Evolutionary conservation across 2,888 invertebrate species (phyloP), one percentile per base, ranked within the genome.

Genomic region (Julus scandinavius): DNA sequence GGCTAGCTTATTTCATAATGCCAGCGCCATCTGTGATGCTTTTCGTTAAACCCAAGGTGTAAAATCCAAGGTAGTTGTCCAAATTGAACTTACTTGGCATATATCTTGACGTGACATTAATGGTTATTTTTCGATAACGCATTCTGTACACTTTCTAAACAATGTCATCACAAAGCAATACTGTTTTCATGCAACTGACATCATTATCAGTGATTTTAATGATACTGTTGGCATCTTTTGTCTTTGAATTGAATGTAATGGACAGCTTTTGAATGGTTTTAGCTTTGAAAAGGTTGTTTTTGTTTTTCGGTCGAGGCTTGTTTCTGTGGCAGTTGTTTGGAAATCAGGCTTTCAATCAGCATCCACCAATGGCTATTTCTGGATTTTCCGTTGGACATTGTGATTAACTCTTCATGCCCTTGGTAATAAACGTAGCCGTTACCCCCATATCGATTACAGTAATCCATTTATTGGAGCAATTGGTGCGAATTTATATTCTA

Each of bases 401-500:
- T 80, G 80, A 80, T 80, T 80, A 80, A 80, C 80, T 80, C 38
- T 80, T 80, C 38, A 80, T 80, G 80, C 80, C 80, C 80, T 80
- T 5, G 80, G 80, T 80, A 80, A 80, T 80, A 80, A 80, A 80
- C 13, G 13, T 29, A 11, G 80, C 80, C 80, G 38, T 40, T 80
- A 38, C 38, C 80, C 80, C 80, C 29, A 80, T 80, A 80, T 80
- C 80, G 80, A 80, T 80, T 80, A 80, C 80, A 80, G 80, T 80
- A 80, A 80, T 80, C 80, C 80, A 80, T 80, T 80, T 80, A 80
- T 80, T 38, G 80, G 80, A 7, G 80, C 80, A 80, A 80, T 80
- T 80, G 29, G 29, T 29, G 38, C 38, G 80, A 80, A 80, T 80
- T 80, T 80, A 80, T 80, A 80, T 80, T 80, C 80, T 80, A 80